Evolutionary conservation across 2,888 invertebrate genomes (phyloP), one percentile per base, ranked within the genome.

Genomic region (Tribolium freemani): DNA sequence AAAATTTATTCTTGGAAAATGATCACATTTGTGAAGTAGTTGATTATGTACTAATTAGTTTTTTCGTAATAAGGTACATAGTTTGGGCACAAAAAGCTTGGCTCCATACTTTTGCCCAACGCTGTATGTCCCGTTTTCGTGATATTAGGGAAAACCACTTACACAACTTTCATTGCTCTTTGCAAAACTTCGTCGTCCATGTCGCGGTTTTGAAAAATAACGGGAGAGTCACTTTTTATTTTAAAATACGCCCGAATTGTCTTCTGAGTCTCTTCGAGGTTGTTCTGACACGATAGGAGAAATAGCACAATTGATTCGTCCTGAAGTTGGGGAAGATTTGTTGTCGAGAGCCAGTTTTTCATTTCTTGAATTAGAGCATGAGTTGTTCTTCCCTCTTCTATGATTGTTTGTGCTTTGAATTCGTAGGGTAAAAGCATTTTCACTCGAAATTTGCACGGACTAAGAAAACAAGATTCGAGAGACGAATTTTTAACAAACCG

Each of bases 291-390:
- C 1, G 76, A 69, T 20, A 75, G 21, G 2, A 76, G 45, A 50
- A 75, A 74, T 6, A 71, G 13, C 5, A 56, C 70, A 3, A 76
- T 66, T 45, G 69, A 38, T 63, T 76, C 75, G 5, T 76, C 75
- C 1, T 73, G 56, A 2, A 76, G 21, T 11, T 58, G 56, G 6
- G 75, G 75, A 2, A 75, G n/a, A 46, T 60, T 38, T 0, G 60
- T 61, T 5, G 57, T 13, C 9, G 51, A 26, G 53, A 71, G 45
- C 75, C 75, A 75, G 3, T 68, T 31, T 73, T 58, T 69, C 1
- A 75, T 30, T 6, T 75, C 73, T 3, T 69, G 66, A 8, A 73
- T 45, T 38, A 69, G 67, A 11, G 56, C 57, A 54, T 63, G 56
- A 1, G 66, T 72, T 9, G 69, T 67, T 16, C 66, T 69, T 3